These are phyloP conservation scores for Calcarius lapponicus DNA, from an alignment of 2,797 vertebrate genomes.

Conservation along the genomic window DNA sequence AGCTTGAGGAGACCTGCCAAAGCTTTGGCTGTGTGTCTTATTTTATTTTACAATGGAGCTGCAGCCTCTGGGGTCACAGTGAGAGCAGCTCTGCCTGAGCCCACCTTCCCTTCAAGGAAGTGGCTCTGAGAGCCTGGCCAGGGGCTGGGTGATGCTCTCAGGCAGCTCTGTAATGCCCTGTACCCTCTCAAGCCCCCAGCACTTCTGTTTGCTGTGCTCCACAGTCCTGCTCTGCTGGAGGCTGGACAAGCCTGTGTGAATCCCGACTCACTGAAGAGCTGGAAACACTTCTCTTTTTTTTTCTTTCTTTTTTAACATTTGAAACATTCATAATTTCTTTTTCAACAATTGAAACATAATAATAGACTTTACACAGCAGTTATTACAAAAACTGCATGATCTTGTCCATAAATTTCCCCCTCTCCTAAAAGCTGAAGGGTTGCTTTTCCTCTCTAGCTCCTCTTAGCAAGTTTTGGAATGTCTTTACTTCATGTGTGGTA, in stretches of 20 bases:
- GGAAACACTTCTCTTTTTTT: background rate
- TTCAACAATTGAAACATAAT: background rate
- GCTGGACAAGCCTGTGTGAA: background rate
- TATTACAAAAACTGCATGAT: background rate
- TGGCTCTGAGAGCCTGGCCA: background rate
- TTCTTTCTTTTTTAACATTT: background rate
- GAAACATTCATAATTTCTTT: background rate
- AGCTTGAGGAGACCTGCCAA: constrained; percentile 43
- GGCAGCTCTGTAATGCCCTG: background rate
- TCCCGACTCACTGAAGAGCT: background rate
- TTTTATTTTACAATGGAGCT: background rate
- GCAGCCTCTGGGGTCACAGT: background rate
- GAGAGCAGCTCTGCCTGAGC: constrained; percentile 2
- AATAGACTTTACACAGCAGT: background rate
- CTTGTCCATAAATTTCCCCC: background rate
- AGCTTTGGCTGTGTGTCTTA: background rate
- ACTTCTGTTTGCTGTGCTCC: background rate
- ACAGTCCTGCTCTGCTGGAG: background rate
- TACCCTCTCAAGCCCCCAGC: background rate
- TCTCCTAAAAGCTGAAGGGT: background rate
- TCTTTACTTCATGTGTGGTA: background rate
- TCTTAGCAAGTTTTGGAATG: background rate
- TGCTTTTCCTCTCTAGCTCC: background rate
- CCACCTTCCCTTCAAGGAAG: background rate
- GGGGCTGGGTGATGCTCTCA: background rate